These are phyloP conservation scores for Valencia hispanica DNA, from an alignment of 2,797 vertebrate genomes.

Conservation along the genomic window DNA sequence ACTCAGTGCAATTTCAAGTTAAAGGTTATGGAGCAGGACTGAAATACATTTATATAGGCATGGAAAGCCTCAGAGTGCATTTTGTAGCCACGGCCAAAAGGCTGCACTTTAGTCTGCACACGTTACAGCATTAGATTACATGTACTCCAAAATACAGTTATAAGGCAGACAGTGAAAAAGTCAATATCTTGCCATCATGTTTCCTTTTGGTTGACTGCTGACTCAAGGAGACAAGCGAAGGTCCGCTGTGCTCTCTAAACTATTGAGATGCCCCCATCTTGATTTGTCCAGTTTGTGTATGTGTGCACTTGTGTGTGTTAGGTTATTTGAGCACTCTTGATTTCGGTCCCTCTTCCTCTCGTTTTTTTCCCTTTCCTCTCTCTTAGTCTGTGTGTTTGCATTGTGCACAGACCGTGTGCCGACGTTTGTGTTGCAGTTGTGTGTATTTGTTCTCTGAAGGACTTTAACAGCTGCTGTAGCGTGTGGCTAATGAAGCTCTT, in stretches of 20 bases:
- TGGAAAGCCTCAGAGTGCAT: slow-evolving; percentile 64
- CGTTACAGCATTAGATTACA: slow-evolving; percentile 68
- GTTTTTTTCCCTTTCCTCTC: slow-evolving; percentile 26
- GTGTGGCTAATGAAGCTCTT: slow-evolving; percentile 66
- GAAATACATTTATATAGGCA: slow-evolving; percentile 61
- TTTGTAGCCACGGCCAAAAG: slow-evolving; percentile 58
- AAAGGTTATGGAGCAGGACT: slow-evolving; percentile 64
- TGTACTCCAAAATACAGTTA: slow-evolving; percentile 78
- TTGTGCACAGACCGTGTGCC: slow-evolving; percentile 21
- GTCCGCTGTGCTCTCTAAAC: slow-evolving; percentile 65
- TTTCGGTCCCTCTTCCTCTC: slow-evolving; percentile 13
- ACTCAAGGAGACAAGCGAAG: slow-evolving; percentile 76
- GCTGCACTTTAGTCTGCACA: slow-evolving; percentile 71
- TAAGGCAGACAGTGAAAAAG: slow-evolving; percentile 78
- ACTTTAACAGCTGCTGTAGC: slow-evolving; percentile 41
- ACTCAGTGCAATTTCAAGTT: slow-evolving; percentile 60
- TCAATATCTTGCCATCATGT: slow-evolving; percentile 77
- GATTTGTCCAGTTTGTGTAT: slow-evolving; percentile 25
- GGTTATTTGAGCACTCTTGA: slow-evolving; percentile 59
- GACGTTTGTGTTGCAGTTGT: slow-evolving; percentile 15
- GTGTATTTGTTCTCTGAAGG: slow-evolving; percentile 41
- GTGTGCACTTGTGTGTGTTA: slow-evolving; percentile 29
- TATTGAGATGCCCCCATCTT: slow-evolving; percentile 55
- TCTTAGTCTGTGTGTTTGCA: slow-evolving; percentile 30
- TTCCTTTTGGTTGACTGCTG: slow-evolving; percentile 77